phyloP scores from a whole-genome alignment of 2,888 invertebrate genomes.

The Polymixis lichenea region DNA sequence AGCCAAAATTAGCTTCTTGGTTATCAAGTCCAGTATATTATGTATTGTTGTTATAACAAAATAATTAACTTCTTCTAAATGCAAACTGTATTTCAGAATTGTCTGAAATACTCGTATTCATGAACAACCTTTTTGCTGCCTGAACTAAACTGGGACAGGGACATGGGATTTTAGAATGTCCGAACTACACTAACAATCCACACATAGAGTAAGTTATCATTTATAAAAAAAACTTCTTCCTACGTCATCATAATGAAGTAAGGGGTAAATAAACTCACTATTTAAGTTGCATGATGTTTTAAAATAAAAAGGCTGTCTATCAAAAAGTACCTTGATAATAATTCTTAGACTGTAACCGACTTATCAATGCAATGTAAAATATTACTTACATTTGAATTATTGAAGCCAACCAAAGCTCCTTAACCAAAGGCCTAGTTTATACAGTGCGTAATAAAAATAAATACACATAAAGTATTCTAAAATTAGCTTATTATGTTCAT shows the following conservation, averaged over 20 bases:
- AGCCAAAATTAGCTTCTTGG: constrained; percentile 46
- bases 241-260: background rate
- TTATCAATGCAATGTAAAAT: constrained; percentile 23
- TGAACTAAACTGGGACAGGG: background rate
- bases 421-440: constrained; percentile 14
- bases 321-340: background rate
- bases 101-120: background rate
- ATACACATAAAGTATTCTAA: constrained; percentile 37
- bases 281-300: constrained; percentile 20
- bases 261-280: constrained; percentile 2
- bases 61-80: background rate
- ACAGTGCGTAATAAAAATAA: constrained; percentile 31
- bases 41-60: constrained; percentile 29
- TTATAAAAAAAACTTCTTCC: too few relatives aligned
- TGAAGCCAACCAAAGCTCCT: constrained; percentile 6
- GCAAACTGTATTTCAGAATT: constrained; percentile 14
- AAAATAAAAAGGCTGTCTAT: constrained; percentile 15
- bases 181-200: too few relatives aligned
- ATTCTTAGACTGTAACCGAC: constrained; percentile 21
- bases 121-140: background rate
- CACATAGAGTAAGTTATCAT: too few relatives aligned
- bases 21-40: constrained; percentile 39
- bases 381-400: constrained; percentile 23
- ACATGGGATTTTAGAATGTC: background rate
- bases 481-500: constrained; percentile 40